Percentiles rank a stretch among this genome's conserved stretches.
phyloP scores from a whole-genome alignment of 2,113 vertebrate species.

The Riparia riparia region DNA sequence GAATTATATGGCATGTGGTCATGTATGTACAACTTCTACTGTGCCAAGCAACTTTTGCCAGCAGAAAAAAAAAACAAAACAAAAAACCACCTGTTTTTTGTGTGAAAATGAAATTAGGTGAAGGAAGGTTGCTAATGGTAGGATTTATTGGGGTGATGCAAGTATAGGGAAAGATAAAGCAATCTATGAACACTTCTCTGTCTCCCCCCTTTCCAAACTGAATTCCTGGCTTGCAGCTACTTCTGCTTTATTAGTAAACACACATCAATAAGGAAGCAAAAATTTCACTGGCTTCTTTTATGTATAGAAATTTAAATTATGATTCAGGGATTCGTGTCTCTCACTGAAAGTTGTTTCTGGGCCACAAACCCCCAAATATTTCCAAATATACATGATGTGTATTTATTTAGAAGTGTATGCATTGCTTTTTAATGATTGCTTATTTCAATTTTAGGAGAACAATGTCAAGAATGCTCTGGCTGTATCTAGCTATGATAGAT shows the following conservation, averaged over 20 bases:
- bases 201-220: not conserved
- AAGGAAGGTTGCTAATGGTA: not conserved
- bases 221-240: not conserved
- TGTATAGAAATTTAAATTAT: not conserved
- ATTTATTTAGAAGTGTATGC: not conserved
- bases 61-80: not conserved
- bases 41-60: not conserved
- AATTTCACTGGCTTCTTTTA: not conserved
- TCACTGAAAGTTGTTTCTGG: not conserved
- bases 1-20: not conserved
- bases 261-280: not conserved
- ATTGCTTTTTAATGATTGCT: not conserved
- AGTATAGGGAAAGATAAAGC: not conserved
- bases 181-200: not conserved
- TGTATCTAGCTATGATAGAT: not conserved
- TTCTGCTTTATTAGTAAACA: not conserved
- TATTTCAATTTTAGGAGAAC: not conserved
- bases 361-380: not conserved
- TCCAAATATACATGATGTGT: not conserved
- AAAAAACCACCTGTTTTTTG: fast-evolving
- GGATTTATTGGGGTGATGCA: not conserved
- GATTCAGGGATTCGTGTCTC: not conserved
- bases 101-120: not conserved
- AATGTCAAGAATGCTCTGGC: not conserved
- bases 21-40: not conserved